phyloP scores from a whole-genome alignment of 2,888 invertebrate genomes.

The Abscondita cerata region DNA sequence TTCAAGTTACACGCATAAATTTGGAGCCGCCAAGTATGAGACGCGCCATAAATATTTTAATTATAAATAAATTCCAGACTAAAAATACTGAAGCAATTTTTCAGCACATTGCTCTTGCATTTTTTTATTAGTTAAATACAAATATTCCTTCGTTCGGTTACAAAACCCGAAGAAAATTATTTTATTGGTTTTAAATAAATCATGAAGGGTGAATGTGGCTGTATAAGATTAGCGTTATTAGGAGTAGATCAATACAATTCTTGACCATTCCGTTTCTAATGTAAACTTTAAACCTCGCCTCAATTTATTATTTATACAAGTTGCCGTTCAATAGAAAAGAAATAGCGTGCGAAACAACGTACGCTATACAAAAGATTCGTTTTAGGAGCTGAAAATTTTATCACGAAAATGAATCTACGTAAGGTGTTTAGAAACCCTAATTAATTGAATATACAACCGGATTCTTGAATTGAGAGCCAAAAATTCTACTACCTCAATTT shows the following conservation, averaged over 20 bases:
- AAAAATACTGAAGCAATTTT: constrained; percentile 55
- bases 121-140: constrained; percentile 7
- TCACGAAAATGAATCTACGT: too few relatives aligned
- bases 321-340: constrained; percentile 42
- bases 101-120: constrained; percentile 51
- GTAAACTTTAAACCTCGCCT: constrained; percentile 54
- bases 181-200: constrained; percentile 51
- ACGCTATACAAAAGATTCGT: too few relatives aligned
- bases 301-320: constrained; percentile 51
- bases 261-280: constrained; percentile 52
- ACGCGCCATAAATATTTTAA: constrained; percentile 54
- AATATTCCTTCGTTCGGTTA: constrained; percentile 3
- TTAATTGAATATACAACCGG: too few relatives aligned
- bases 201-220: constrained; percentile 48
- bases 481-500: too few relatives aligned
- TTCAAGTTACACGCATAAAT: constrained; percentile 32
- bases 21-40: constrained; percentile 47
- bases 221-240: constrained; percentile 54
- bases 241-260: constrained; percentile 54
- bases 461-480: too few relatives aligned
- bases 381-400: too few relatives aligned
- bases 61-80: constrained; percentile 56
- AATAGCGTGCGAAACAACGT: too few relatives aligned
- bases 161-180: constrained; percentile 46
- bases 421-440: too few relatives aligned